Evolutionary conservation across 2,888 invertebrate species (phyloP), one percentile per base, ranked within the genome.

Genomic region (Xestia rhomboidea): DNA sequence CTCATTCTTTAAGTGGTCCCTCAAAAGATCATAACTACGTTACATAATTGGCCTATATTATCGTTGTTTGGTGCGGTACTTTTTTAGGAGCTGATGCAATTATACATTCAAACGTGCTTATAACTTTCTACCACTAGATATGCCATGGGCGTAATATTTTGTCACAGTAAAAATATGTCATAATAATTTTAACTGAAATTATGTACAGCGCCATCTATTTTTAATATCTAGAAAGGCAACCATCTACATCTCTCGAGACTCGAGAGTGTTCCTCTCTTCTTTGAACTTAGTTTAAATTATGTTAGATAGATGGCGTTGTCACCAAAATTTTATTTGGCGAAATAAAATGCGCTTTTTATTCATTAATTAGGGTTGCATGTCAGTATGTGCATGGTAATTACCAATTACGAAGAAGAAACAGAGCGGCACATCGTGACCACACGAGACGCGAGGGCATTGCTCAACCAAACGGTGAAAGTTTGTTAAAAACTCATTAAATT

Each of bases 401-500:
- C 60, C 77, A 87, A 89, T 89, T 87, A 90, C 66, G 54, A 82
- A 80, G 81, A 87, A 69, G 86, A 90, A 90, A 85, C 90, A 90
- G 90, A 90, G 87, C 90, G 87, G 77, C 73, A 82, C 86, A 77
- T 81, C 87, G 88, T 88, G 84, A 83, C 86, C 82, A 86, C 88
- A 86, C 77, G 87, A 88, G 87, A 86, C 81, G 67, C 82, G 78
- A 63, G 79, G 77, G 62, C 79, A 79, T 89, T 89, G 83, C 87
- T 83, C 85, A 89, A 89, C 87, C 77, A 87, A 90, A 88, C 77
- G 88, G 93, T 94, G 95, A 95, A 95, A 95, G 95, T 91, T 81
- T 79, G 79, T 51, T 88, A 87, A 88, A 90, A 93, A 91, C 87
- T 89, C 89, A 91, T 90, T 90, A 92, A 92, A 89, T 90, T 84